A percentile compares a stretch with the other conserved stretches of the same genome.
phyloP scores from a whole-genome alignment of 2,888 invertebrate genomes.

The Drosophila stalkeri region DNA sequence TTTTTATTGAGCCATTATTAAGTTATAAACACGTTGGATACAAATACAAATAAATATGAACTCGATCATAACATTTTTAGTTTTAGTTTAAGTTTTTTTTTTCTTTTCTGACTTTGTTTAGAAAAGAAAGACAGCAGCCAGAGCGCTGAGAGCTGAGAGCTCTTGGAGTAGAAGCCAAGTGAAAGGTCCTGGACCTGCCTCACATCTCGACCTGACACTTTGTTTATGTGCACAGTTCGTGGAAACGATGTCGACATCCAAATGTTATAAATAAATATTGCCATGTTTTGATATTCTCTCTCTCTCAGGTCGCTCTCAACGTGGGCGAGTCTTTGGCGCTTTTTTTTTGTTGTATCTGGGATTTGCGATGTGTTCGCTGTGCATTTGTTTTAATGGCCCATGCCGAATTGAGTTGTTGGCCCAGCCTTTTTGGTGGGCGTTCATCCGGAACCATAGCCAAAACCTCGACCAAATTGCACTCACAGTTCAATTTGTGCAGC shows the following conservation, averaged over 20 bases:
- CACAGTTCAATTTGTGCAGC: conserved; percentile 76
- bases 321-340: conserved; percentile 55
- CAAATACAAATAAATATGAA: conserved; percentile 76
- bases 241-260: conserved; percentile 45
- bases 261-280: conserved; percentile 77
- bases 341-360: conserved; percentile 27
- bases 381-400: conserved; percentile 77
- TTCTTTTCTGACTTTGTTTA: conserved; percentile 41
- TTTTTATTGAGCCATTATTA: conserved; percentile 82
- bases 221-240: conserved; percentile 69
- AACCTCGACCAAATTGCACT: conserved; percentile 41
- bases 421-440: conserved; percentile 62
- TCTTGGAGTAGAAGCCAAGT: conserved; percentile 48
- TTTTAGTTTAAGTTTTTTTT: background rate
- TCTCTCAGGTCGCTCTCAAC: conserved; percentile 13
- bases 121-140: conserved; percentile 58
- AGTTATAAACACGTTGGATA: conserved; percentile 80
- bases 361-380: conserved; percentile 66
- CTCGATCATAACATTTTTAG: conserved; percentile 12
- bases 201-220: conserved; percentile 51
- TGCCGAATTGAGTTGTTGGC: conserved; percentile 76
- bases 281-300: conserved; percentile 72
- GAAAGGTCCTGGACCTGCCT: conserved; percentile 68
- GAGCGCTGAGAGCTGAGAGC: conserved; percentile 1
- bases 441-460: conserved; percentile 40